Evolutionary conservation across 1,140 invertebrate species (phyloP), one percentile per base, ranked within the genome.

Genomic region (Neotoxoptera formosana): DNA sequence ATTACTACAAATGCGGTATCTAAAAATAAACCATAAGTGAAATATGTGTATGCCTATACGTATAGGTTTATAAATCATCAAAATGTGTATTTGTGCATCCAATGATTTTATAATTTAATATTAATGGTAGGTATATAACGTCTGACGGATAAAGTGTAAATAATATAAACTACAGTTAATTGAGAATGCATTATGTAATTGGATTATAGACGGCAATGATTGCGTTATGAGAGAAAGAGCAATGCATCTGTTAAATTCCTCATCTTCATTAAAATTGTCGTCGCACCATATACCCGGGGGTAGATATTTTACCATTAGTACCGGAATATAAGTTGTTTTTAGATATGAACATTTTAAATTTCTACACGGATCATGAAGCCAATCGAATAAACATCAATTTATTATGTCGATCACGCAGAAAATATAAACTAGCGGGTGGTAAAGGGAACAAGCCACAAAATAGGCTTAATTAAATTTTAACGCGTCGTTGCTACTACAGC

Each of bases 401-500:
- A 83, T 92, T 36, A 92, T 81, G 76, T 81, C 76, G 76, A 92
- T 81, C 91, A 51, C 47, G 67, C 76, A 81, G 41, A 81, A 81
- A 92, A 84, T 92, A 48, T 83, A 84, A 83, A 84, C 67, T 41
- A 56, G n/a, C 9, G 51, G 14, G 48, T 53, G 21, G 34, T 53
- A 56, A 89, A 56, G 47, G 21, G 84, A 90, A 81, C 76, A 36
- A n/a, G 47, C 76, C 45, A 30, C 67, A 53, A 83, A 48, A 92
- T 92, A 92, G 67, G n/a, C n/a, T 9, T 83, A 92, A 84, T 92
- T 83, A 92, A 92, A 92, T 83, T 91, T 91, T 91, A 91, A 91
- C 41, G 30, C 47, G 23, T n/a, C n/a, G 45, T 41, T 34, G 67
- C 60, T 41, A 25, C 11, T 41, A 47, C 25, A 89, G 67, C 25